Base-by-base conservation (phyloP, 2,888 invertebrate genomes). In the Zygaena filipendulae region DNA sequence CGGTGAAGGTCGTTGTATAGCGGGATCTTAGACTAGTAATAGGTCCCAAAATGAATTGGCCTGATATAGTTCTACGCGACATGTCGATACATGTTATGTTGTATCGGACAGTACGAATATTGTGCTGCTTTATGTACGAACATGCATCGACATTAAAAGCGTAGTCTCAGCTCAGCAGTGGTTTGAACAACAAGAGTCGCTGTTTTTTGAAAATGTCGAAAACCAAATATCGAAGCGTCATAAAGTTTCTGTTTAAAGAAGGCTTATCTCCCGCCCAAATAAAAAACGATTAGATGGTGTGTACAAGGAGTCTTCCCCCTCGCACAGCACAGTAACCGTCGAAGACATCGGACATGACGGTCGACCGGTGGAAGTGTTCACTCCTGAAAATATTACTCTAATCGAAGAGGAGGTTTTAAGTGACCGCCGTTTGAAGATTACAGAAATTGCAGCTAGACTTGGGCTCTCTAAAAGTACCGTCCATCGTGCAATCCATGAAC, bases 341-440 rank as follows among this genome's bases (percentile, higher is more conserved):
- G 20, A 26, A 19, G 26, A 26, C 20, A 19, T 19, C 8, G 26
- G 26, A 9, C 20, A 26, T 19, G 26, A 19, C 18, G 12, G 26
- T 26, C 24, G 16, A 11, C 14, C 24, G 14, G 24, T 24, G 24
- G 24, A 24, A 14, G 24, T 24, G 24, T 14, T 24, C 14, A 14
- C 14, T 14, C 24, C 24, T 8, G 24, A 24, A 13, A 24, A 8
- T 14, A 24, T 24, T 12, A 12, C 13, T 14, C 13, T 24, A 11
- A 14, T 24, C 14, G 24, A 24, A n/a, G 24, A 14, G 9, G 16
- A 16, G 16, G 16, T 7, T n/a, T n/a, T n/a, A n/a, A n/a, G n/a
- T n/a, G n/a, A n/a, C n/a, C n/a, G n/a, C n/a, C n/a, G n/a, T n/a
- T n/a, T n/a, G n/a, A n/a, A n/a, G n/a, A n/a, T n/a, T n/a, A 16